Evolutionary conservation across 2,797 vertebrate species (phyloP), one percentile per base, ranked within the genome.

Genomic region (Chrosomus eos): DNA sequence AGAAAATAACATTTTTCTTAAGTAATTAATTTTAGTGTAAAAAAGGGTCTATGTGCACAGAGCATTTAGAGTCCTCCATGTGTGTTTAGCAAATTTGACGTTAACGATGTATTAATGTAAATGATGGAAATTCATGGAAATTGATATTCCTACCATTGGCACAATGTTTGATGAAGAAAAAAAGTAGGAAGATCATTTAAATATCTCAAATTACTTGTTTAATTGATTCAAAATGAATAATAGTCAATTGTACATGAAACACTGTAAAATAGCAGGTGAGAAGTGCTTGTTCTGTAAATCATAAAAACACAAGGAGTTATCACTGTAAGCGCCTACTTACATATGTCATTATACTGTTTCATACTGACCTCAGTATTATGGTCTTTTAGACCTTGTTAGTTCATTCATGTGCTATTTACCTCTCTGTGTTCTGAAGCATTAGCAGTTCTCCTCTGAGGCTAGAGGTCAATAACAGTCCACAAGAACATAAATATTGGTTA

Each of bases 401-500:
- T 31, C 7, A 14, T 79, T 48, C 18, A 14, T 8, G 26, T 33
- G 43, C 7, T 51, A 16, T 67, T 31, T 51, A 67, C 77, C 7
- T 81, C n/a, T 81, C n/a, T 81, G 18, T 28, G 51, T 71, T 21
- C 21, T 40, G 36, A 40, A 58, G 51, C 67, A 58, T 58, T 81
- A 71, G 51, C n/a, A 58, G 31, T 68, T 53, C 19, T 68, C 31
- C 45, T 80, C 28, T 3, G 19, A 36, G 33, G 33, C 7, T 68
- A 81, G 80, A 70, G 66, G 40, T 31, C 70, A 82, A 33, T 13
- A 74, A 51, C 55, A 51, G 16, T 53, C 33, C 16, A 73, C n/a
- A 73, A 73, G 19, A 73, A 60, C 55, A 82, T 72, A 62, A 82
- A 82, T 82, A 64, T 82, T 82, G 28, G 26, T 36, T 64, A 72